Evolutionary conservation across 2,888 invertebrate genomes (phyloP).

Genomic region (Drosophila greeni): DNA sequence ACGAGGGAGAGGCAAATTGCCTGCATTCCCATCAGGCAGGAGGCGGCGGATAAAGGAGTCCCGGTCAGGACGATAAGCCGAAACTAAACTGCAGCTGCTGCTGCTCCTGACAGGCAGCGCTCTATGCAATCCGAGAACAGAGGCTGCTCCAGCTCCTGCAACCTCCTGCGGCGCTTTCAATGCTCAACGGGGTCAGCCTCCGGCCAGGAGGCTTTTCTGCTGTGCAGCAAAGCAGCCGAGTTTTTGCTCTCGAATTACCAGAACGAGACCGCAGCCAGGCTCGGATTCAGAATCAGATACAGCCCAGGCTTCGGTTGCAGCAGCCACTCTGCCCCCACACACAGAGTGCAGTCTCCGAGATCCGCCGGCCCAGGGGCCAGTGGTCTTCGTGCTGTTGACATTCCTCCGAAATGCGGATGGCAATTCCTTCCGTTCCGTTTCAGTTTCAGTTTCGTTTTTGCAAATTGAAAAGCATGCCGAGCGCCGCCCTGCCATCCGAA

Average conservation of each 20-base stretch:
- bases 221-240: conserved; percentile 11
- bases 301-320: conserved; percentile 14
- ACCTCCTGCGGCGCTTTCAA: conserved; percentile 31
- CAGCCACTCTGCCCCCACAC: conserved; percentile 3
- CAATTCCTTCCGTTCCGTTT: conserved; percentile 53
- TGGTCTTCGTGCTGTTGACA: conserved; percentile 30
- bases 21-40: conserved; percentile 28
- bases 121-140: conserved; percentile 30
- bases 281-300: conserved; percentile 31
- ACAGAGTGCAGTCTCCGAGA: neutral
- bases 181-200: conserved; percentile 40
- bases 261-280: conserved; percentile 27
- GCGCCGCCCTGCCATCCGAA: conserved; percentile 12
- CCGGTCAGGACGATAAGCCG: conserved; percentile 32
- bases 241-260: conserved; percentile 41
- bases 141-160: conserved; percentile 3
- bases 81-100: conserved; percentile 28
- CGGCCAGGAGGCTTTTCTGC: conserved; percentile 13
- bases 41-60: conserved; percentile 7
- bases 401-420: conserved; percentile 20
- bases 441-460: conserved; percentile 9
- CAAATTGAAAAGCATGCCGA: conserved; percentile 60
- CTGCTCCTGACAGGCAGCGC: conserved; percentile 33
- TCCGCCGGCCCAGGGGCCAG: conserved; percentile 2
- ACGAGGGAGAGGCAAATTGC: conserved; percentile 37